phyloP scores from a whole-genome alignment of 2,797 vertebrate species.

The Lutjanus campechanus region DNA sequence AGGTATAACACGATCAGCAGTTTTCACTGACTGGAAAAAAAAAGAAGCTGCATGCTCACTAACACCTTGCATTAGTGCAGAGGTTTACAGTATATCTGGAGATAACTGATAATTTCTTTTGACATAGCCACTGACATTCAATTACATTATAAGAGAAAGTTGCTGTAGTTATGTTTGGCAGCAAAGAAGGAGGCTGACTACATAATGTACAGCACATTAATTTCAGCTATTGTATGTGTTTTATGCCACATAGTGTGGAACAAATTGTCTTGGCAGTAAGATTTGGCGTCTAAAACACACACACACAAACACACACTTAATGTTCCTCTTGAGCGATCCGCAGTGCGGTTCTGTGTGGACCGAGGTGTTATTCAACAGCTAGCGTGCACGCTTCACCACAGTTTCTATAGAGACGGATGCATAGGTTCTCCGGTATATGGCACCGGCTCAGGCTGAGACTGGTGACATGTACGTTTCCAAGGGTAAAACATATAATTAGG shows the following conservation, averaged over 20 bases:
- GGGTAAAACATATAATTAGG: conserved; percentile 67
- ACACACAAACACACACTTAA: conserved; percentile 7
- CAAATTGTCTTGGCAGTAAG: conserved; percentile 34
- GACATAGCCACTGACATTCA: background rate
- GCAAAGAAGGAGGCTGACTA: background rate
- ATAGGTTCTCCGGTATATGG: conserved; percentile 10
- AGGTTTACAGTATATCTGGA: background rate
- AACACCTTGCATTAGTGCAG: background rate
- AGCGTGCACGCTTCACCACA: conserved; percentile 41
- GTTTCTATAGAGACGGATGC: conserved; percentile 78
- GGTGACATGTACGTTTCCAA: conserved; percentile 41
- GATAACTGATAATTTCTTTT: background rate
- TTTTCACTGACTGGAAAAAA: conserved; percentile 5
- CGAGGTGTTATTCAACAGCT: conserved; percentile 33
- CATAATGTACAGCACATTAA: background rate
- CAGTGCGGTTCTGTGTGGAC: conserved; percentile 25
- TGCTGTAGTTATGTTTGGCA: background rate
- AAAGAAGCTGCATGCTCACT: background rate
- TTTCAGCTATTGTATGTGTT: background rate
- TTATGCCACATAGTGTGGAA: conserved; percentile 1
- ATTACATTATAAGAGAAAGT: background rate
- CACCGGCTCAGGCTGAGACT: conserved; percentile 40
- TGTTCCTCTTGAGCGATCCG: conserved; percentile 21
- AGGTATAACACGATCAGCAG: background rate
- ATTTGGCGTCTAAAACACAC: conserved; percentile 10